Evolutionary conservation across 2,888 invertebrate species (phyloP).

Genomic region (Ornithoptera priamus): DNA sequence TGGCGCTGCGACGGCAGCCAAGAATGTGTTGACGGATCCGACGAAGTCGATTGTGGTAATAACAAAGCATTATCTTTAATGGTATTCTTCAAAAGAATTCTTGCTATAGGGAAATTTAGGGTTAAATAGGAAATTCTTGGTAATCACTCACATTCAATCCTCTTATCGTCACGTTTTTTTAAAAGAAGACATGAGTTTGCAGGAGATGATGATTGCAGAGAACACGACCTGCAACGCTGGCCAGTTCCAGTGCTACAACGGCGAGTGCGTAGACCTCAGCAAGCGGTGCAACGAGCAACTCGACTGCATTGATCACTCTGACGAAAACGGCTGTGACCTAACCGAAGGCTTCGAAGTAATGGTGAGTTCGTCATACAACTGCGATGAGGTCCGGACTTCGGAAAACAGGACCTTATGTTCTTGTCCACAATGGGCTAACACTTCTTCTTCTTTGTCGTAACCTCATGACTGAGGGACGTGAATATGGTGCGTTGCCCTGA

Average conservation of each 20-base stretch:
- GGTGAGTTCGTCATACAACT: constrained; percentile 8
- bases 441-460: too few relatives aligned
- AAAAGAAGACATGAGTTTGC: too few relatives aligned
- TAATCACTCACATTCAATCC: too few relatives aligned
- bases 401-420: too few relatives aligned
- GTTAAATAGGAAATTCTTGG: too few relatives aligned
- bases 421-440: too few relatives aligned
- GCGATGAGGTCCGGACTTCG: too few relatives aligned
- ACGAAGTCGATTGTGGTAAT: constrained; percentile 81
- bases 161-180: too few relatives aligned
- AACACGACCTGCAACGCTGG: constrained; percentile 59
- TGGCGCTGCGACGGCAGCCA: constrained; percentile 84
- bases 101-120: too few relatives aligned
- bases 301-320: constrained; percentile 88
- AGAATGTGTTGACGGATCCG: constrained; percentile 85
- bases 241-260: constrained; percentile 83
- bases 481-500: too few relatives aligned
- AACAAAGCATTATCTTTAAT: not conserved
- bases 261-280: constrained; percentile 83
- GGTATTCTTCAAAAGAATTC: not conserved
- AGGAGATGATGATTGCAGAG: constrained; percentile 37
- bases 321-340: constrained; percentile 80
- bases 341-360: constrained; percentile 35
- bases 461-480: too few relatives aligned
- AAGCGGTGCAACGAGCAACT: constrained; percentile 86